phyloP scores from a whole-genome alignment of 2,113 vertebrate genomes.

The Oophaga pumilio region DNA sequence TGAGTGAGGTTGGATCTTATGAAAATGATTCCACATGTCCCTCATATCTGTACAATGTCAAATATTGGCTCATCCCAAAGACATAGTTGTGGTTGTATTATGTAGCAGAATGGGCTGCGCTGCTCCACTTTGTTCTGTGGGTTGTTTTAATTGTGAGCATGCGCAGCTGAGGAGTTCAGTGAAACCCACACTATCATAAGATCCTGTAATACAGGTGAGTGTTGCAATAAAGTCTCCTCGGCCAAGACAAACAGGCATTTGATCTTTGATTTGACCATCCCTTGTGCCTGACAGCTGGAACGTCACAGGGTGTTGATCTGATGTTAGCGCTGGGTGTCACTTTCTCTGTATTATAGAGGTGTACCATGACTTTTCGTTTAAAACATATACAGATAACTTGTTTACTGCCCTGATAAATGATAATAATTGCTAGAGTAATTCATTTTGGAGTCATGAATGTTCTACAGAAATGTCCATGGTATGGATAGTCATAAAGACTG shows the following conservation, averaged over 20 bases:
- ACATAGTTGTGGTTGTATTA: not conserved
- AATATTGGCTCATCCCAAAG: too few relatives aligned
- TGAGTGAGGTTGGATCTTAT: too few relatives aligned
- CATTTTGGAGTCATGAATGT: not conserved
- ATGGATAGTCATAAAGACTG: not conserved
- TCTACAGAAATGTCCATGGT: not conserved
- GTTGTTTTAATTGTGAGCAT: not conserved
- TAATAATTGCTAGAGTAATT: not conserved
- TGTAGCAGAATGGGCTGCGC: not conserved
- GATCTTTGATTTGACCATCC: not conserved
- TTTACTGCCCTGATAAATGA: not conserved
- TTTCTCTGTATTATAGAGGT: not conserved
- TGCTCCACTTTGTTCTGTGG: not conserved
- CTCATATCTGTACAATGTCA: too few relatives aligned
- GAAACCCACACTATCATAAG: not conserved
- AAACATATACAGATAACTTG: not conserved
- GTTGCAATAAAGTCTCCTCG: slow-evolving; percentile 8
- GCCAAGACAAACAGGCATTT: slow-evolving; percentile 11
- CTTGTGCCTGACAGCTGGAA: too few relatives aligned
- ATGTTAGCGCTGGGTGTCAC: not conserved
- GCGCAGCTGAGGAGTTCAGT: not conserved
- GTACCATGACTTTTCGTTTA: not conserved
- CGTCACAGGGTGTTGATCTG: not conserved
- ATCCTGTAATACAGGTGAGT: not conserved
- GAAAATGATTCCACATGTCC: too few relatives aligned